Percentiles rank a stretch among this genome's conserved stretches.
These are phyloP conservation scores for Enhydra lutris DNA, from an alignment of 2,113 vertebrate species.

Conservation along the genomic window DNA sequence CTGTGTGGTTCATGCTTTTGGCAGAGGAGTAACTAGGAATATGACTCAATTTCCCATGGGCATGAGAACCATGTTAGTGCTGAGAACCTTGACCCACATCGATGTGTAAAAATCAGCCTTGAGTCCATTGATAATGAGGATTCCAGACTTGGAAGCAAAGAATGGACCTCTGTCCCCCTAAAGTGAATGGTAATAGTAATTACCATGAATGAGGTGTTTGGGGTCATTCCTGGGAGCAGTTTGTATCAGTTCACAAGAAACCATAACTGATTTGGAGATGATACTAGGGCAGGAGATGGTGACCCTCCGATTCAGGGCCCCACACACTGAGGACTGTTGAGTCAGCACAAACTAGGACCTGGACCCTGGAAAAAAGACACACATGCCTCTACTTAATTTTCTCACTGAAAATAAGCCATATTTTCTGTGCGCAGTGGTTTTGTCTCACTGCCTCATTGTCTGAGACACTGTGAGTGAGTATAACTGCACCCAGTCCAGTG, in stretches of 20 bases:
- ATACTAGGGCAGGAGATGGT: background rate
- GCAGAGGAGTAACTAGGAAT: background rate
- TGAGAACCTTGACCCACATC: rapidly evolving
- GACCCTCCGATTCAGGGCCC: background rate
- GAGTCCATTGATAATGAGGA: background rate
- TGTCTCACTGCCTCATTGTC: background rate
- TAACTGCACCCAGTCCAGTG: background rate
- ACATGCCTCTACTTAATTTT: no score
- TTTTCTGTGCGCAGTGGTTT: background rate
- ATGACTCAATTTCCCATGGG: background rate
- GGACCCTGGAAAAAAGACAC: background rate
- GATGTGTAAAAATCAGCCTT: background rate
- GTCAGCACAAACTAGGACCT: background rate
- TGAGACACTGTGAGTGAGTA: background rate
- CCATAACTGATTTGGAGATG: background rate
- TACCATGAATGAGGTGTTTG: rapidly evolving
- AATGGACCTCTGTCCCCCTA: rapidly evolving
- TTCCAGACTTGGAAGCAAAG: background rate
- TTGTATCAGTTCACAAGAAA: background rate
- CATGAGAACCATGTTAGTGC: rapidly evolving
- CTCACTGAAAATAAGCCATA: no score
- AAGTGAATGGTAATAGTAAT: rapidly evolving
- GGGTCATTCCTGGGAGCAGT: background rate
- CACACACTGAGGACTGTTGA: rapidly evolving
- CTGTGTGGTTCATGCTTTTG: no score